Evolutionary conservation across 1,140 invertebrate species (phyloP), one percentile per base, ranked within the genome.

Genomic region (Elysia chlorotica): DNA sequence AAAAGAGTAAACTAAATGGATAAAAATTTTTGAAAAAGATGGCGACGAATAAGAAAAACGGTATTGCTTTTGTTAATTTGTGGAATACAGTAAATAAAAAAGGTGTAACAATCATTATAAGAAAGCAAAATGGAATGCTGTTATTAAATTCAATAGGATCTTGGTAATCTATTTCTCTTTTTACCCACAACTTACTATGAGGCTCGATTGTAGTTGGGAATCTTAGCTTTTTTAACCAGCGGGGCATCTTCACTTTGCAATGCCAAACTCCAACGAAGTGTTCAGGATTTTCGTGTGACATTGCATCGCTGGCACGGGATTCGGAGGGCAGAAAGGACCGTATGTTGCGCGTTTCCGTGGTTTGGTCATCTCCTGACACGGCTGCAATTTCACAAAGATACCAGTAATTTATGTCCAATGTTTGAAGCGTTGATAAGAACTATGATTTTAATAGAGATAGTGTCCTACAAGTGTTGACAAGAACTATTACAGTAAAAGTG

Each of bases 131-230:
- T n/a, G n/a, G n/a, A n/a, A n/a, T n/a, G n/a, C n/a, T n/a, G n/a
- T n/a, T n/a, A n/a, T n/a, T n/a, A n/a, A n/a, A n/a, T n/a, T n/a
- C n/a, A n/a, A n/a, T n/a, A n/a, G n/a, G n/a, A n/a, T n/a, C n/a
- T n/a, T n/a, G n/a, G n/a, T n/a, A n/a, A n/a, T n/a, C n/a, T n/a
- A n/a, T n/a, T n/a, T n/a, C n/a, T n/a, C n/a, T n/a, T n/a, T n/a
- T n/a, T n/a, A n/a, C n/a, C n/a, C 31, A 41, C 10, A 31, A 78
- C 83, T 82, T 78, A 86, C 85, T 85, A 63, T 84, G 81, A 3
- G 83, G 79, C 65, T 86, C 85, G 35, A 86, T 75, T 21, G 78
- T 82, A 31, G 75, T 70, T 23, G 83, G 80, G 62, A 85, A 81
- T 28, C 77, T 69, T 1, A 83, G 28, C n/a, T 71, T 73, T 37